These are phyloP conservation scores for Montipora foliosa DNA, from an alignment of 64 coral and sea anemone species.

Conservation along the genomic window DNA sequence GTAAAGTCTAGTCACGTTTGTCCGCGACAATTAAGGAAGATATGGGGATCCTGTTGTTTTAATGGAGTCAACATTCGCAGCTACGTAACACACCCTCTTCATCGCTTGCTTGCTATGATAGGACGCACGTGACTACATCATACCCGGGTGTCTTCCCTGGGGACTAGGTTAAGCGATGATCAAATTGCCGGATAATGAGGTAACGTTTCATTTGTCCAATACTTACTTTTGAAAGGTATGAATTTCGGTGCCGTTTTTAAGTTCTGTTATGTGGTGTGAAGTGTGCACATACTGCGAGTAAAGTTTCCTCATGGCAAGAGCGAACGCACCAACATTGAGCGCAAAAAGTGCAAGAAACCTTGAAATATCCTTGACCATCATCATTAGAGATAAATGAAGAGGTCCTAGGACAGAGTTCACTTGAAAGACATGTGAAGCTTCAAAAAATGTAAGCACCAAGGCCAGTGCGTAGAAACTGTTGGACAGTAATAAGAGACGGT, in stretches of 20 bases:
- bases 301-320: slow-evolving; percentile 71
- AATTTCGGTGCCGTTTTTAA: neutral
- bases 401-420: slow-evolving; percentile 68
- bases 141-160: no score
- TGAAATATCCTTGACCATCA: slow-evolving; percentile 67
- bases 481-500: slow-evolving; percentile 68
- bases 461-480: slow-evolving; percentile 79
- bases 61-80: no score
- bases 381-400: slow-evolving; percentile 76
- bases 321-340: slow-evolving; percentile 57
- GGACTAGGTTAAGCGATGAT: no score
- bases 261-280: neutral
- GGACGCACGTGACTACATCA: no score
- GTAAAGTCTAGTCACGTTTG: no score
- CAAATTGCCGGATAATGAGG: no score
- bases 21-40: no score
- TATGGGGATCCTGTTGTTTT: no score
- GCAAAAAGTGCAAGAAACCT: slow-evolving; percentile 70
- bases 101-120: no score
- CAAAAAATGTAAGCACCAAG: slow-evolving; percentile 60
- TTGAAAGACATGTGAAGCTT: slow-evolving; percentile 47
- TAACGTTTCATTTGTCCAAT: no score
- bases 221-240: slow-evolving; percentile 45
- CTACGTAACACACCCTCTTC: no score
- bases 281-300: slow-evolving; percentile 77